Percentiles rank a stretch among this genome's conserved stretches.
Evolutionary conservation across 2,797 vertebrate species (phyloP).

Genomic region (Philypnodon macrostomus): DNA sequence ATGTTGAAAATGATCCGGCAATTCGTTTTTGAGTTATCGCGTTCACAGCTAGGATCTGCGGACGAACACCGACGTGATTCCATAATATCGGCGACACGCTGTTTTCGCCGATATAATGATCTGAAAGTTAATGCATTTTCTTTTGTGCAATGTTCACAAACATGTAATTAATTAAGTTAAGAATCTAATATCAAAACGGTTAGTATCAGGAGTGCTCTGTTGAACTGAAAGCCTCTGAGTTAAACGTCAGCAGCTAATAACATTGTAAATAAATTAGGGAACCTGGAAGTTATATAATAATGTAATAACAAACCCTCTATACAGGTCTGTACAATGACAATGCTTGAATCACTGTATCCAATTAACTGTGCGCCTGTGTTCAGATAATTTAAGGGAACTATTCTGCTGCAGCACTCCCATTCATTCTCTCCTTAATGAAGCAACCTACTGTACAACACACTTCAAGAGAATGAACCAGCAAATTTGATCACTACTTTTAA

Average conservation of each 20-base stretch:
- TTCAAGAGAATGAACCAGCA: not conserved
- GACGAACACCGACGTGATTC: too few species aligned
- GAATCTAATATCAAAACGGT: constrained; percentile 2
- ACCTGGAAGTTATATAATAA: too few species aligned
- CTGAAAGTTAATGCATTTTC: not conserved
- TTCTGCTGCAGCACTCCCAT: not conserved
- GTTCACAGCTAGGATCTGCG: too few species aligned
- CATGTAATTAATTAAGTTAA: not conserved
- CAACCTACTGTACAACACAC: not conserved
- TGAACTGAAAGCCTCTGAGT: not conserved
- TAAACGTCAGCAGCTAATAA: not conserved
- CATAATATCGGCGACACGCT: too few species aligned
- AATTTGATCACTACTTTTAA: not conserved
- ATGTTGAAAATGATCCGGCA: too few species aligned
- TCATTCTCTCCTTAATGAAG: not conserved
- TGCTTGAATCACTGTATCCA: not conserved
- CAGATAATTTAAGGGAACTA: not conserved
- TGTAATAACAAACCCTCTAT: too few species aligned
- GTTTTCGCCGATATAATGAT: too few species aligned
- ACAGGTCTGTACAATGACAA: not conserved
- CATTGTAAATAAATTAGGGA: too few species aligned
- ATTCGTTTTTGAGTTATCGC: too few species aligned
- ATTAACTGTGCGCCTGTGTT: not conserved
- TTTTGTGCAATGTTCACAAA: not conserved
- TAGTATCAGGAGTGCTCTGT: not conserved